A percentile compares a stretch with the other conserved stretches of the same genome.
Evolutionary conservation across 2,113 vertebrate genomes (phyloP).

Genomic region (Balaeniceps rex): DNA sequence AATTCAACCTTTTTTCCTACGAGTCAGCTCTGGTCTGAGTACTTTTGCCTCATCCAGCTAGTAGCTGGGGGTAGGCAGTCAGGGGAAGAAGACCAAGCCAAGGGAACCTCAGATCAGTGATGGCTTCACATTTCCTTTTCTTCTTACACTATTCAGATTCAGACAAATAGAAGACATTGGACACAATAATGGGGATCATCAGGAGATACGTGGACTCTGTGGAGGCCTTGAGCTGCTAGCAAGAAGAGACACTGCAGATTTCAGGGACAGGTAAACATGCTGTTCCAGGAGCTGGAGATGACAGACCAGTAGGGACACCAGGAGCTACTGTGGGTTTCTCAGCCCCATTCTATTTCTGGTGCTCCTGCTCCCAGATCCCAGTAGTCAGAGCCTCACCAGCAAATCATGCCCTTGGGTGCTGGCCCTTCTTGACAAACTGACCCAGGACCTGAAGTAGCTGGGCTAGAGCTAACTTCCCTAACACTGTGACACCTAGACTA

Average conservation of each 20-base stretch:
- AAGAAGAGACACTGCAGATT: not conserved
- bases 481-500: not conserved
- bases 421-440: not conserved
- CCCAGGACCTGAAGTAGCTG: not conserved
- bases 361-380: not conserved
- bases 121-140: not conserved
- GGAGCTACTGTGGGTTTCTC: not conserved
- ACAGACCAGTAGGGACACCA: not conserved
- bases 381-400: rapidly evolving
- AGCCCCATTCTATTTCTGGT: not conserved
- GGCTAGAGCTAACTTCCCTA: not conserved
- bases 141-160: not conserved
- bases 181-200: not conserved
- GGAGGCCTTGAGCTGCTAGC: not conserved
- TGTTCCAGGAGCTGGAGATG: not conserved
- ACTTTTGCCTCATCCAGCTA: not conserved
- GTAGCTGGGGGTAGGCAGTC: not conserved
- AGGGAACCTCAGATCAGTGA: not conserved
- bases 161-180: not conserved
- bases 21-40: not conserved
- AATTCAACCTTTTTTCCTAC: not conserved
- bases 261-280: rapidly evolving
- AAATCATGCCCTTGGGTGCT: not conserved
- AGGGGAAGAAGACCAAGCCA: not conserved
- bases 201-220: not conserved